A percentile compares a stretch with the other conserved stretches of the same genome.
Conservation (phyloP, 2,113 vertebrate genomes). For the Typhlomys cinereus region DNA sequence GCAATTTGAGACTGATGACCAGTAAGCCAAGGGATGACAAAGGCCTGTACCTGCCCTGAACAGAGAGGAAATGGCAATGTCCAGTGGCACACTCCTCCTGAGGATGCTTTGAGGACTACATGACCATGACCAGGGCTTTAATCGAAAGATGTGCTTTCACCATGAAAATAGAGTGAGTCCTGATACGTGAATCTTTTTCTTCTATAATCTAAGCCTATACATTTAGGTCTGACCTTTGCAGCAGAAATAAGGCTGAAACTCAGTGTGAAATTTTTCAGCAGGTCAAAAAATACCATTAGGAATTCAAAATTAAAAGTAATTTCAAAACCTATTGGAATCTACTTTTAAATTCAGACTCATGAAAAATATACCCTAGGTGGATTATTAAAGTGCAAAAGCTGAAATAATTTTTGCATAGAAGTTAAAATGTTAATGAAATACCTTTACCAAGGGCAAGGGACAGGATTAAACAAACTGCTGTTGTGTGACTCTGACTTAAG, state of each 20-base stretch:
- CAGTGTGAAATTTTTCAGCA: neutral
- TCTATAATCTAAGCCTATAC: neutral
- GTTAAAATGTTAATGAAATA: conserved; percentile 72
- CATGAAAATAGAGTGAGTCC: neutral
- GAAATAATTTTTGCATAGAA: conserved; percentile 54
- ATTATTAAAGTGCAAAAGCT: conserved; percentile 58
- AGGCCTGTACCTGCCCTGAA: neutral
- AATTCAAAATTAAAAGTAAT: conserved; percentile 62
- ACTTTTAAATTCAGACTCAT: conserved; percentile 2
- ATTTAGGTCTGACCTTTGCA: conserved; percentile 20
- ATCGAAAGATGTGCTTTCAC: neutral
- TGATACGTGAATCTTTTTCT: neutral
- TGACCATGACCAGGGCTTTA: neutral
- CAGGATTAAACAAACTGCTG: conserved; percentile 70
- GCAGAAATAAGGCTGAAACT: conserved; percentile 38
- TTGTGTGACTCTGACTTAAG: conserved; percentile 62
- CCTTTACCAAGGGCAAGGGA: conserved; percentile 60
- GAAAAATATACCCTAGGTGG: conserved; percentile 35
- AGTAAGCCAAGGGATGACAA: neutral
- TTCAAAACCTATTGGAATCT: conserved; percentile 22
- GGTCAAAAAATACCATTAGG: conserved; percentile 53
- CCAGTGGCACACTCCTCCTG: neutral
- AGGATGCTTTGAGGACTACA: neutral
- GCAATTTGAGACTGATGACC: neutral
- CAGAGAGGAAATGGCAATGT: neutral